These are phyloP conservation scores for Muschampia plurimacula DNA, from an alignment of 2,888 invertebrate genomes.

Conservation along the genomic window DNA sequence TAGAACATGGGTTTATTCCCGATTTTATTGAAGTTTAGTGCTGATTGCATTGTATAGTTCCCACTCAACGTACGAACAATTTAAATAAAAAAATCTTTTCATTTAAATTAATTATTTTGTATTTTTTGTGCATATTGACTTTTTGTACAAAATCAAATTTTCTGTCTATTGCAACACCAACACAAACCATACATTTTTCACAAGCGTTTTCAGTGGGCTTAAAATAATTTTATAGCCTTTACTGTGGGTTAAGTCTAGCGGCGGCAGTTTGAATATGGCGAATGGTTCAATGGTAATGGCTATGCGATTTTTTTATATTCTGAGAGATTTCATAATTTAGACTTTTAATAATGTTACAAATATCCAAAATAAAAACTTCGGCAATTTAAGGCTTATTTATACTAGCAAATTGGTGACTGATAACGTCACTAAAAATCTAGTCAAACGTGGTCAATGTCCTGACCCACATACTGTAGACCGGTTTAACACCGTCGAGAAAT, in stretches of 20 bases:
- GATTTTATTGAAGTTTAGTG: too few relatives aligned
- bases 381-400: neutral
- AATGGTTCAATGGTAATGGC: neutral
- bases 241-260: slow-evolving; percentile 38
- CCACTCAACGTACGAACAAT: neutral
- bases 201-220: slow-evolving; percentile 48
- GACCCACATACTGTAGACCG: slow-evolving; percentile 28
- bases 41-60: neutral
- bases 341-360: neutral
- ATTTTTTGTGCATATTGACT: too few relatives aligned
- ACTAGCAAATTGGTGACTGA: neutral
- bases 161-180: slow-evolving; percentile 14
- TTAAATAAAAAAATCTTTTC: too few relatives aligned
- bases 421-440: slow-evolving; percentile 6
- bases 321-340: too few relatives aligned
- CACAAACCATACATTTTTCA: slow-evolving; percentile 36
- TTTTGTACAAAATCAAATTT: neutral
- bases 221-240: slow-evolving; percentile 49
- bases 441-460: slow-evolving; percentile 34
- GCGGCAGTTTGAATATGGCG: slow-evolving; percentile 42
- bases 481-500: slow-evolving; percentile 11
- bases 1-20: too few relatives aligned
- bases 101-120: too few relatives aligned
- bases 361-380: neutral
- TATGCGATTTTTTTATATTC: too few relatives aligned